Evolutionary conservation across 2,113 vertebrate genomes (phyloP), one percentile per base, ranked within the genome.

Genomic region (Cathartes aura): DNA sequence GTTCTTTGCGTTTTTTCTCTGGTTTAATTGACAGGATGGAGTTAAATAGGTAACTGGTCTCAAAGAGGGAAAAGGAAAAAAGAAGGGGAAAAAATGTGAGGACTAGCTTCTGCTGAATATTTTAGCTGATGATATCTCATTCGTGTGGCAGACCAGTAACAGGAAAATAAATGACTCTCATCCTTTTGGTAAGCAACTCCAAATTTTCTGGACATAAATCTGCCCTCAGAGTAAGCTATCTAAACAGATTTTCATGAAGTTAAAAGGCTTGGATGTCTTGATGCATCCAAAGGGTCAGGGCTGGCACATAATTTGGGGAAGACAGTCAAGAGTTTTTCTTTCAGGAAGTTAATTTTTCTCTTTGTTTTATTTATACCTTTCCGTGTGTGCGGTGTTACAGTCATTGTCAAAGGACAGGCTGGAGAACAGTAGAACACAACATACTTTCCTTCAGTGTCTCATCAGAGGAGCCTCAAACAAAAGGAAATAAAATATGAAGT

Each of bases 21-120:
- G 98, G 98, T 99, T 99, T 99, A 99, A 99, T 99, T 99, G 99
- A 99, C 99, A 99, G 99, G 99, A 99, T 99, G 99, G 99, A 99
- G 99, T 99, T 99, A 99, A 99, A 99, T 99, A 99, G 98, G 99
- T 98, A 99, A 98, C 98, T 87, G 93, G 98, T 98, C 98, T 98
- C 98, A 98, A 97, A 99, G 98, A 98, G 97, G 97, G 97, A 97
- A 97, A 98, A 96, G 88, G 92, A 96, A 93, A 95, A 81, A 88
- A 26, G n/a, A 67, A 82, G 70, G 89, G 67, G 63, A 92, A 95
- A 95, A 96, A 97, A 96, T 94, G 97, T 90, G 97, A 98, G 94
- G 98, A 98, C 98, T 98, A 97, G 96, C 96, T 98, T 96, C 96
- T 98, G 96, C 97, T 98, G 98, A 99, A 99, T 99, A 98, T 98